Evolutionary conservation across 2,113 vertebrate species (phyloP).

Genomic region (Percina caprodes): DNA sequence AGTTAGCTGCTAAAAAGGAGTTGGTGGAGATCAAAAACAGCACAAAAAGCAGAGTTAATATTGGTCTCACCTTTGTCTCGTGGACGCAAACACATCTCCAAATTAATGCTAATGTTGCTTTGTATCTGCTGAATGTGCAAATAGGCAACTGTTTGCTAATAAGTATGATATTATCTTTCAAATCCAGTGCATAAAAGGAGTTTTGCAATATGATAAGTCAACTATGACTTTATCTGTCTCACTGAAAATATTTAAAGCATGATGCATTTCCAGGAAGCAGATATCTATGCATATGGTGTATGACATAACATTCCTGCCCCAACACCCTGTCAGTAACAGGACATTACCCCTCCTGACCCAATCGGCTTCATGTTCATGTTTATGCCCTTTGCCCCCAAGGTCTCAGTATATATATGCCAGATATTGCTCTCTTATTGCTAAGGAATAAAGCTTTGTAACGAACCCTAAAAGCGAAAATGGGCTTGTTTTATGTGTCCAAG

Average conservation of each 20-base stretch:
- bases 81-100: background rate
- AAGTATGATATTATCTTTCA: conserved; percentile 22
- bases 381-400: background rate
- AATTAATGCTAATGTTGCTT: background rate
- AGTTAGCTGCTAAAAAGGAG: background rate
- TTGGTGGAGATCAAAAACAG: background rate
- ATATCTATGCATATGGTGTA: background rate
- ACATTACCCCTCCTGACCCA: background rate
- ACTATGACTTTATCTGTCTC: conserved; percentile 29
- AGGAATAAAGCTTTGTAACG: background rate
- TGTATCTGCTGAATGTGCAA: background rate
- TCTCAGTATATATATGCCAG: background rate
- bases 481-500: conserved; percentile 4
- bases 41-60: background rate
- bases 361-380: background rate
- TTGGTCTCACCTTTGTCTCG: background rate
- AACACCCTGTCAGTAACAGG: background rate
- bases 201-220: conserved; percentile 10
- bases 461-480: background rate
- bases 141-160: no score
- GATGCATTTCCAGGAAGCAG: background rate
- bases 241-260: background rate
- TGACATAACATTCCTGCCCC: background rate
- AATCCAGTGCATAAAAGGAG: background rate
- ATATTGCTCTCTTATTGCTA: background rate